Base-by-base conservation (phyloP, 2,888 invertebrate genomes). In the Achlya flavicornis region DNA sequence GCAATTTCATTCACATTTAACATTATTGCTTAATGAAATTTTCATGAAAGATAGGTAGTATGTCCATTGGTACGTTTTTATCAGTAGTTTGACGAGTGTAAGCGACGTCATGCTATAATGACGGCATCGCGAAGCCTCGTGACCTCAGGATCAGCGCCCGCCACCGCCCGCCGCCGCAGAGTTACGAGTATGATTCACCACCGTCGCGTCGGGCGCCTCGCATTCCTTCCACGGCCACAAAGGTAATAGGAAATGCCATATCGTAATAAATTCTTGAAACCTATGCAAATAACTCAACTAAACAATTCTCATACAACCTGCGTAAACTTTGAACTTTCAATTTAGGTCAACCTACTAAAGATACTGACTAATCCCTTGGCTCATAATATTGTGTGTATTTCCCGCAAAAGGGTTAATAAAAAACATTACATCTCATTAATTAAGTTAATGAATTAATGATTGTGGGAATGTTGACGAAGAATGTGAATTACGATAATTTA, bases 211-310 rank as follows among this genome's bases (percentile, higher is more conserved):
- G 77, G 76, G 70, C 77, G 80, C 78, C 78, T 83, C 83, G 83
- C 87, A 91, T 90, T 89, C 91, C 89, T 76, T 69, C 78, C 79
- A 69, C 80, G 73, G 80, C 83, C 84, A 87, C 88, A 88, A 88
- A 89, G 88, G 80, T 87, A 91, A 92, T 91, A 86, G 88, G 85
- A 89, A 91, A 91, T 90, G 82, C 89, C 89, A 84, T 83, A 83
- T 82, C 79, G 80, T 83, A 83, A 88, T 88, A 86, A 87, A 86
- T 88, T 84, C n/a, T 5, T 46, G 5, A 46, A 46, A 46, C n/a
- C 7, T 46, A 46, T 46, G 46, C n/a, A n/a, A 43, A 82, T 79
- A 80, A 80, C 77, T 79, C 70, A 74, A 76, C 76, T 3, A 53
- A 53, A 53, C 14, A 19, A 19, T 10, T 19, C 53, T 19, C 10